phyloP scores from a whole-genome alignment of 2,797 vertebrate genomes.

The Poeciliopsis turneri region DNA sequence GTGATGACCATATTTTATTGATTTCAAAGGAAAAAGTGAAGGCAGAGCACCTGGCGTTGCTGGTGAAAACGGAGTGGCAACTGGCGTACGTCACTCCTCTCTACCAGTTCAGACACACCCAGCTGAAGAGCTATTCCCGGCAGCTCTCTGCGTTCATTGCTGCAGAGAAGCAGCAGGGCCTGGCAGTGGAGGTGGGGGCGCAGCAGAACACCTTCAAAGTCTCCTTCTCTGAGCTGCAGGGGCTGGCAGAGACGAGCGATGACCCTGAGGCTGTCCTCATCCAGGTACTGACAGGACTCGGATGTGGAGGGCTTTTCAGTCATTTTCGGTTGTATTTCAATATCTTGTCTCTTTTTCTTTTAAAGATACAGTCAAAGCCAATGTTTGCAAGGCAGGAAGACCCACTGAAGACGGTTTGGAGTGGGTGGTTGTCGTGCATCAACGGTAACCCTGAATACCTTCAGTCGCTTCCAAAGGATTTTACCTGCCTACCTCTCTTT shows the following conservation, averaged over 20 bases:
- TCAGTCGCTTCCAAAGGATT: constrained; percentile 79
- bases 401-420: constrained; percentile 84
- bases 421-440: constrained; percentile 89
- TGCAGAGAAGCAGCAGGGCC: constrained; percentile 88
- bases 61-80: constrained; percentile 87
- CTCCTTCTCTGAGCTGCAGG: constrained; percentile 79
- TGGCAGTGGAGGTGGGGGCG: constrained; percentile 84
- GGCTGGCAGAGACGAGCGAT: constrained; percentile 76
- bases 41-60: constrained; percentile 73
- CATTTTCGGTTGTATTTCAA: background rate
- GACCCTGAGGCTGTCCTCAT: constrained; percentile 87
- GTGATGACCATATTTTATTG: background rate
- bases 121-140: constrained; percentile 84
- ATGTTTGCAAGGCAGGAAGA: constrained; percentile 61
- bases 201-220: constrained; percentile 79
- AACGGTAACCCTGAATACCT: constrained; percentile 82
- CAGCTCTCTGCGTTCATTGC: constrained; percentile 84
- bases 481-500: constrained; percentile 90
- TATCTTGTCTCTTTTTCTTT: background rate
- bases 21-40: constrained; percentile 76
- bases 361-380: constrained; percentile 81
- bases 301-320: background rate
- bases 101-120: constrained; percentile 82
- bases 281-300: constrained; percentile 77
- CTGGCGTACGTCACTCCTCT: constrained; percentile 92